Evolutionary conservation across 2,113 vertebrate species (phyloP), one percentile per base, ranked within the genome.

Genomic region (Ageneiosus marmoratus): DNA sequence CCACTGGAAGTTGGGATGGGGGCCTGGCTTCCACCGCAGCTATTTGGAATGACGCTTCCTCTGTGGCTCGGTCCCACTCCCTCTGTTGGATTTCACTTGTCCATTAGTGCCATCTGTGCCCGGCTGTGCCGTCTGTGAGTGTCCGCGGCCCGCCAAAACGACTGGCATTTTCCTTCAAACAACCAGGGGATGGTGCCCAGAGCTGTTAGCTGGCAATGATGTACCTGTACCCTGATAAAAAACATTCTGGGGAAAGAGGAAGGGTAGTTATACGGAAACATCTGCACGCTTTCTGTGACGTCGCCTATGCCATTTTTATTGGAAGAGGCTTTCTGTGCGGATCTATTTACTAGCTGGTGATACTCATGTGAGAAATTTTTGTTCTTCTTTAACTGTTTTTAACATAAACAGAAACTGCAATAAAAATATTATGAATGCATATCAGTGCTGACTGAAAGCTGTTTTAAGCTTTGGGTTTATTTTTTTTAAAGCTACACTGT

Each of bases 81-180:
- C 96, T 96, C 96, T 94, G 93, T 97, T 98, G 97, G 95, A 98
- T 97, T 95, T 95, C 94, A 95, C 97, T 96, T 96, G 95, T 98
- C 97, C 97, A 98, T 98, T 98, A 97, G 96, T 93, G 94, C 98
- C 98, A 99, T 99, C 97, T 99, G 97, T 96, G 97, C 96, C 94
- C 96, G 91, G 88, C 94, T 93, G 94, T 93, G 95, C 97, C 96
- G 97, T 99, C 97, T 99, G 98, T 95, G 96, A 96, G 92, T 86
- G 87, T 88, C 86, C 63, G 91, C 91, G 90, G 93, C 90, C 89
- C 92, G 96, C 97, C 97, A 98, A 96, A 92, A 96, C 95, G 93
- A 96, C 95, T 98, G 96, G 96, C 96, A 97, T 96, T 96, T 85
- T 98, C 95, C 96, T 95, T 97, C 96, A 92, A 93, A 93, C 93